Evolutionary conservation across 2,797 vertebrate species (phyloP), one percentile per base, ranked within the genome.

Genomic region (Xenentodon cancila): DNA sequence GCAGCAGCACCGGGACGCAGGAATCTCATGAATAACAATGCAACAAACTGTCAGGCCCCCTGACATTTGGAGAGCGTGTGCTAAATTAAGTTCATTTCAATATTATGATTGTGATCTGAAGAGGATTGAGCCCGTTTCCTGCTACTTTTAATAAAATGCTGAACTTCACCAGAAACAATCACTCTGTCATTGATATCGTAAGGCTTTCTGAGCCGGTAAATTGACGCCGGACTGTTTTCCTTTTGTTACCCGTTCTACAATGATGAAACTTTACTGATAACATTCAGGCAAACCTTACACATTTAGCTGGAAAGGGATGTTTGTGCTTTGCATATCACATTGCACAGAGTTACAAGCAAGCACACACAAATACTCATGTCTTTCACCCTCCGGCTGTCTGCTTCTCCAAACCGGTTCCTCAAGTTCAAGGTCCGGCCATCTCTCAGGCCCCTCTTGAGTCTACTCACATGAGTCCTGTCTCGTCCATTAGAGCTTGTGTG

Each of bases 21-120:
- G 81, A 89, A 90, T 92, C 87, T 93, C 91, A 93, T 93, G 91
- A 93, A 94, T 93, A 92, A 73, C 80, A 92, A 93, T 88, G 75
- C 32, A 50, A 17, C 64, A 59, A 62, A 76, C 51, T 69, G 61
- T 32, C 72, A 68, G 32, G 9, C 48, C 61, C 40, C 60, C 59
- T 82, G 87, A 84, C 77, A 84, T 86, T 75, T 87, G 32, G 56
- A 75, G 61, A 77, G 47, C 61, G 47, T 60, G 32, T 72, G 52
- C 76, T 60, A 66, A 72, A 71, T 43, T 75, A 58, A 75, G 59
- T 62, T 75, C 22, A 79, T 71, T 82, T 83, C 50, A 73, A 67
- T 77, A 75, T 76, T 70, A 64, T 53, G 65, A 83, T 68, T 79
- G 51, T 53, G 30, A 71, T 49, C 17, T 54, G 57, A 72, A 49